A percentile compares a stretch with the other conserved stretches of the same genome.
These are phyloP conservation scores for Uropsilus gracilis DNA, from an alignment of 2,113 vertebrate genomes.

Conservation along the genomic window DNA sequence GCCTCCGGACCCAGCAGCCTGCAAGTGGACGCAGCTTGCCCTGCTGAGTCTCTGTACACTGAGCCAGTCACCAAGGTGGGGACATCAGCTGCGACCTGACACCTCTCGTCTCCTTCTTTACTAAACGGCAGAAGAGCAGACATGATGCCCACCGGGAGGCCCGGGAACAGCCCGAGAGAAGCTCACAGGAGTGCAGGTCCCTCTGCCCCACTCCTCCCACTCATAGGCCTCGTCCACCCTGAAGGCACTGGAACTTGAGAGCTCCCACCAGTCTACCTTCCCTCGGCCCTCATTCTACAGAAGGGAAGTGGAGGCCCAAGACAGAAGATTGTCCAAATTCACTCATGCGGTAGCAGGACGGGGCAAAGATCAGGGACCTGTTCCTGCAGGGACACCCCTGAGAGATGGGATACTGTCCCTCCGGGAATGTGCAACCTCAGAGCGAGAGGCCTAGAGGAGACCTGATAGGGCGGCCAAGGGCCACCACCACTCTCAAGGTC, in stretches of 20 bases:
- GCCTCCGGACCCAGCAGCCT: not conserved
- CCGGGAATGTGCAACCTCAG: not conserved
- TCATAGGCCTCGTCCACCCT: not conserved
- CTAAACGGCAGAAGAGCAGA: not conserved
- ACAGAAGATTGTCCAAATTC: not conserved
- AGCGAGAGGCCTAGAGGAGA: not conserved
- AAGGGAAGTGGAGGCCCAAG: not conserved
- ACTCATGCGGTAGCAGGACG: not conserved
- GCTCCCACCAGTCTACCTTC: no score
- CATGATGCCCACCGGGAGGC: not conserved
- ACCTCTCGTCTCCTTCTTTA: not conserved
- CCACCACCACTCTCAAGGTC: not conserved
- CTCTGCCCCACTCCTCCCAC: rapidly evolving
- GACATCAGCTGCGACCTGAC: not conserved
- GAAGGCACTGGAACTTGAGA: not conserved
- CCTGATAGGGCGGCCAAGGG: not conserved
- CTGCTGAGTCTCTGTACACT: not conserved
- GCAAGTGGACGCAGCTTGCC: not conserved
- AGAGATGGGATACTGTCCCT: not conserved
- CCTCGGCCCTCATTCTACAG: not conserved
- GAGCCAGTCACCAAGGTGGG: not conserved
- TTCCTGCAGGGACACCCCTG: not conserved
- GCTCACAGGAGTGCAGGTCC: not conserved
- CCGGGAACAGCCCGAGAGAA: not conserved
- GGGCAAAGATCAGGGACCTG: not conserved